Base-by-base conservation (phyloP, 1,140 invertebrate species). In the Macrotrachela quadricornifera region DNA sequence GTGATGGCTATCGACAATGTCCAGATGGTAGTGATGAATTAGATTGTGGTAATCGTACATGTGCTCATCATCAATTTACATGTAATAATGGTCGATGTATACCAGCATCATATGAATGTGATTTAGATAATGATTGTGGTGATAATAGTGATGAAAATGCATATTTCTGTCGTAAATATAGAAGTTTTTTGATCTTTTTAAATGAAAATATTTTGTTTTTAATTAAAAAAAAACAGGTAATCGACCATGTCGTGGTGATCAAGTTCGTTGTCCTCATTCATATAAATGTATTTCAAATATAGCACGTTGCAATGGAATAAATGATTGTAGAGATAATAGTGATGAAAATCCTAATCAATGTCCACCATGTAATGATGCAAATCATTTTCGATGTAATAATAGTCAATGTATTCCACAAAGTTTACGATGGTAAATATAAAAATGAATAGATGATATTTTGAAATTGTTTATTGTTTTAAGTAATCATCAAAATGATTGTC, bases 11-110 rank as follows among this genome's bases (percentile, higher is more conserved):
- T 66, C 84, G 86, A 0, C 87, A 92, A 63, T 92, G 88, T 67
- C 83, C 90, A 0, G 87, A 92, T 66, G 86, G 86, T 0, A 85
- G 85, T n/a, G 90, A 96, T 67, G 90, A 96, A 68, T 87, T 60
- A 12, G 44, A 42, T 44, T 37, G 49, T 44, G 44, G 15, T 37
- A 21, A 42, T 12, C n/a, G 49, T 4, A 86, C 81, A 0, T 96
- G 90, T 64, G 82, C 86, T 59, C 67, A 76, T 0, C 66, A 77
- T 57, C 90, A 92, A 65, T 95, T 94, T 68, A 81, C 83, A 57
- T 97, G 92, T 64, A 76, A 76, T 10, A 92, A 92, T 66, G 86
- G 85, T 10, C 82, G 86, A 60, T 97, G 91, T 62, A 88, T 96
- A 51, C 85, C 83, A 0, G 71, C 85, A 47, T 81, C 91, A 75